phyloP scores from a whole-genome alignment of 1,140 invertebrate genomes.

The Triops cancriformis region DNA sequence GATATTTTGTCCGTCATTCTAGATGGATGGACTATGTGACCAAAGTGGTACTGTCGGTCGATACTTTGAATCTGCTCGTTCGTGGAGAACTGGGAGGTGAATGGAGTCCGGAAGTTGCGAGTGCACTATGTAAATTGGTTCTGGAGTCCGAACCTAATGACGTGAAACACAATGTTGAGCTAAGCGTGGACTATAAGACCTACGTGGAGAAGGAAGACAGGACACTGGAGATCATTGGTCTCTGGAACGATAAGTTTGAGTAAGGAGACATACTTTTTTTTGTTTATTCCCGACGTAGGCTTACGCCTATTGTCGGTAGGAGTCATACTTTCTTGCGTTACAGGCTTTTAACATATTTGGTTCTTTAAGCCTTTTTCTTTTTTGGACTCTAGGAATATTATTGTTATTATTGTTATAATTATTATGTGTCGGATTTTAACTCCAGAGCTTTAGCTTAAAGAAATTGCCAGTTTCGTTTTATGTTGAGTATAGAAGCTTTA shows the following conservation, averaged over 20 bases:
- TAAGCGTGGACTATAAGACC: not conserved
- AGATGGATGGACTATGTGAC: not conserved
- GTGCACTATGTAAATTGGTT: not conserved
- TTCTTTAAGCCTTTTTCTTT: no score
- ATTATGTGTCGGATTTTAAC: no score
- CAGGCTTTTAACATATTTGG: no score
- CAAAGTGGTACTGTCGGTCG: not conserved
- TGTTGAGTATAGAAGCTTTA: no score
- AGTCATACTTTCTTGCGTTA: no score
- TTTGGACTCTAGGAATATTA: no score
- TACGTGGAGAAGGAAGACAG: not conserved
- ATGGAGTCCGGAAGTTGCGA: slow-evolving; percentile 8
- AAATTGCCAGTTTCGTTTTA: no score
- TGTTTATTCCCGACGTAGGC: no score
- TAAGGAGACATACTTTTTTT: not conserved
- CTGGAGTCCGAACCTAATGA: not conserved
- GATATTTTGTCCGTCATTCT: not conserved
- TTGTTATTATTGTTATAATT: no score
- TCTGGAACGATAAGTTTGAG: not conserved
- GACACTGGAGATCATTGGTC: not conserved
- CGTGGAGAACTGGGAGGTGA: not conserved
- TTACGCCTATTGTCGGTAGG: no score
- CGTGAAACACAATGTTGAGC: not conserved
- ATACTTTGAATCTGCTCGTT: slow-evolving; percentile 7
- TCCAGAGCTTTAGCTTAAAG: no score